Percentiles rank a stretch among this genome's conserved stretches.
phyloP scores from a whole-genome alignment of 2,888 invertebrate species.

The Aspidiotus destructor region DNA sequence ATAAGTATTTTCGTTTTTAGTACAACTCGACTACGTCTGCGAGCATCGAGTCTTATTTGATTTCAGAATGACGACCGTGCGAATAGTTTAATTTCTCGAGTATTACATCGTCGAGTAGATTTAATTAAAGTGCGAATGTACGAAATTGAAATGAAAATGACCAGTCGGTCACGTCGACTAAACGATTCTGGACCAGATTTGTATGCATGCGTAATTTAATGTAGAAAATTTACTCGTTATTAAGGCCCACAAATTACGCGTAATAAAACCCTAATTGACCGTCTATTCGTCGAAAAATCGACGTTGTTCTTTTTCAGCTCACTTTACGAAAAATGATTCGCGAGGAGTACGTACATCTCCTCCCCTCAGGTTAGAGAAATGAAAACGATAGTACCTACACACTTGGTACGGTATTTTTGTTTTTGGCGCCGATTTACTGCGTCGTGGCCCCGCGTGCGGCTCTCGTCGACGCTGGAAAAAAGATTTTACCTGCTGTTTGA shows the following conservation, averaged over 20 bases:
- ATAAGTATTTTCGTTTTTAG: too few relatives aligned
- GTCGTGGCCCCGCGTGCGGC: constrained; percentile 2
- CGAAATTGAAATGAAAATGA: too few relatives aligned
- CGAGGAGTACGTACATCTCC: background rate
- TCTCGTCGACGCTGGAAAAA: constrained; percentile 6
- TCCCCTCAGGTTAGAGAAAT: background rate
- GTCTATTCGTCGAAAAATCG: background rate
- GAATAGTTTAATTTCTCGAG: background rate
- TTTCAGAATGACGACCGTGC: too few relatives aligned
- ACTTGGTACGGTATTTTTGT: background rate
- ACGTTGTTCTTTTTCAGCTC: background rate
- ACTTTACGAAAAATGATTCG: background rate
- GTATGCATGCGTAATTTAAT: background rate
- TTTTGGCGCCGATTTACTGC: constrained; percentile 20
- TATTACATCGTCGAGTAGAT: background rate
- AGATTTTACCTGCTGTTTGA: constrained; percentile 9
- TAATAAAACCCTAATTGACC: constrained; percentile 1
- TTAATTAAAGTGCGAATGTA: too few relatives aligned
- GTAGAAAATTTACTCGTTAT: background rate
- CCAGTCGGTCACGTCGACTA: background rate
- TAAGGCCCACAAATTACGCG: constrained; percentile 4
- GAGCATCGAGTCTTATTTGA: too few relatives aligned
- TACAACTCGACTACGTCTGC: too few relatives aligned
- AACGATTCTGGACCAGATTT: background rate
- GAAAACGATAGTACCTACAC: too few relatives aligned